These are phyloP conservation scores for Strongylocentrotus purpuratus DNA, from an alignment of 35 echinoderm and acorn worm genomes.

Conservation along the genomic window DNA sequence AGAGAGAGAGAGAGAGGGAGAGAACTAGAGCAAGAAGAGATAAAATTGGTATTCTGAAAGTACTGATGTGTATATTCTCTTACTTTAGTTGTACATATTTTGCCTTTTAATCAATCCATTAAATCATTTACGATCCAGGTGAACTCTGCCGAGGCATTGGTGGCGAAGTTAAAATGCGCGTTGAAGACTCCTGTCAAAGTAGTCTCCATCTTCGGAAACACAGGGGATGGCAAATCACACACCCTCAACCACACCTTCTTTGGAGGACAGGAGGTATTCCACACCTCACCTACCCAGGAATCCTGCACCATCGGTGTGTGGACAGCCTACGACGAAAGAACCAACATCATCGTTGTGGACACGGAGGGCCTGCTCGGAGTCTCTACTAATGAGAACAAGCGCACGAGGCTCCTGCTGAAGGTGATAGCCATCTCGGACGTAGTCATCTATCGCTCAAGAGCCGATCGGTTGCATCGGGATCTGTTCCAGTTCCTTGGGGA, in stretches of 20 bases:
- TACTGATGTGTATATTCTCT: too few relatives aligned
- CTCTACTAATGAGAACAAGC: conserved; percentile 86
- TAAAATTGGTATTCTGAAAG: too few relatives aligned
- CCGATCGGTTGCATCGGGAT: conserved; percentile 80
- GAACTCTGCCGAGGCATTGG: conserved; percentile 65
- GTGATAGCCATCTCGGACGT: conserved; percentile 95
- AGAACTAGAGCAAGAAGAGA: too few relatives aligned
- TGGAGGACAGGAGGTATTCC: conserved; percentile 79
- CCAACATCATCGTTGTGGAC: conserved; percentile 77
- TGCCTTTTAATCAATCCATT: not conserved
- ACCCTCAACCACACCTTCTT: conserved; percentile 98
- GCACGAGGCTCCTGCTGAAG: conserved; percentile 92
- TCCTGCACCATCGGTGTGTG: conserved; percentile 97
- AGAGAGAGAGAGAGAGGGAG: too few relatives aligned
- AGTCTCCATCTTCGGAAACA: conserved; percentile 98
- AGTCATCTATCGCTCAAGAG: conserved; percentile 89
- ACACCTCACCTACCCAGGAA: conserved; percentile 82
- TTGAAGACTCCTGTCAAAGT: conserved; percentile 74
- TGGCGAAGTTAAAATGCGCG: conserved; percentile 67
- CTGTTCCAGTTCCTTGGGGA: conserved; percentile 95
- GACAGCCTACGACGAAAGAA: conserved; percentile 79
- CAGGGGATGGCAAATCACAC: conserved; percentile 96
- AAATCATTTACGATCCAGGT: conserved; percentile 52
- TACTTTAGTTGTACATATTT: too few relatives aligned
- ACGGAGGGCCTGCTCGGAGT: conserved; percentile 92